Evolutionary conservation across 2,888 invertebrate genomes (phyloP).

Genomic region (Cheilosia pagana): DNA sequence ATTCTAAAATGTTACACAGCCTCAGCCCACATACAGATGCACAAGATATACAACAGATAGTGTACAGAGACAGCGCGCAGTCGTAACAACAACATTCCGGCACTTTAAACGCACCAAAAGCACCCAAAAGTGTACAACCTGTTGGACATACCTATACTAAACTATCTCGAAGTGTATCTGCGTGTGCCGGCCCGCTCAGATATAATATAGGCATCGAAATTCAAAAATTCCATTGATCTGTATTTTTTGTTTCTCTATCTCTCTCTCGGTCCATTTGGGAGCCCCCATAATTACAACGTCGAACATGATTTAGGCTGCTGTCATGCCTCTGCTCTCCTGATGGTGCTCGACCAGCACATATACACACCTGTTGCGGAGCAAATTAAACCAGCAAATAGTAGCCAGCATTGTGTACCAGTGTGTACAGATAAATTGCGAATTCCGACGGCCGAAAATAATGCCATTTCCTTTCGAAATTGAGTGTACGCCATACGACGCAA

Average conservation of each 20-base stretch:
- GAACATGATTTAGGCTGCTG: conserved; percentile 75
- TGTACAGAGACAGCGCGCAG: conserved; percentile 35
- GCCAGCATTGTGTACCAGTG: conserved; percentile 53
- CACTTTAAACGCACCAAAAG: conserved; percentile 66
- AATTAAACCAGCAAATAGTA: conserved; percentile 16
- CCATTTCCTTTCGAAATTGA: conserved; percentile 73
- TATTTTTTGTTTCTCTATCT: conserved; percentile 29
- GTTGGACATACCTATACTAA: conserved; percentile 41
- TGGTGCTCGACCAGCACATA: conserved; percentile 41
- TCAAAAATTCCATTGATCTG: conserved; percentile 71
- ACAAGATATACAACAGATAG: conserved; percentile 1
- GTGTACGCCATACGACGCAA: neutral
- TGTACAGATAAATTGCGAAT: conserved; percentile 70
- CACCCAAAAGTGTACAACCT: conserved; percentile 50
- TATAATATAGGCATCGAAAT: conserved; percentile 69
- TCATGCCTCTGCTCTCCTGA: conserved; percentile 65
- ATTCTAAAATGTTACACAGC: conserved; percentile 39
- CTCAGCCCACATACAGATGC: neutral
- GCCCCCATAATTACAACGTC: conserved; percentile 74
- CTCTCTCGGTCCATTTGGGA: conserved; percentile 50
- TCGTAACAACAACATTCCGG: conserved; percentile 65
- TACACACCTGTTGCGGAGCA: conserved; percentile 65
- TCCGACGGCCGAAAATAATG: conserved; percentile 74
- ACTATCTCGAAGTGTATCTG: conserved; percentile 50
- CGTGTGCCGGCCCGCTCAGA: conserved; percentile 59